phyloP scores from a whole-genome alignment of 2,888 invertebrate genomes.

The Xylota segnis region DNA sequence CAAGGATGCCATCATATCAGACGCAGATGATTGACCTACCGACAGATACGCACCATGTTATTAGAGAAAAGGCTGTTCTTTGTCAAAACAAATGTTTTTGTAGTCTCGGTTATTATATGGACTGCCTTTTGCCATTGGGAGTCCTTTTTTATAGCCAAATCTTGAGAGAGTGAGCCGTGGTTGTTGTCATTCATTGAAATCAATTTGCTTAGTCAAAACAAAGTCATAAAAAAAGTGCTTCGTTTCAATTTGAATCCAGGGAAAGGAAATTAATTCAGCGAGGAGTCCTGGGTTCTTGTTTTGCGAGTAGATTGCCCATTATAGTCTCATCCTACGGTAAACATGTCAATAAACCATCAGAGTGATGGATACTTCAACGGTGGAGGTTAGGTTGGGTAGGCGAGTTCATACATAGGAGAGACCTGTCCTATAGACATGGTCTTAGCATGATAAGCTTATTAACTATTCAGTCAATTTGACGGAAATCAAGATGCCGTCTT shows the following conservation, averaged over 20 bases:
- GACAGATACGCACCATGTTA: too few species aligned
- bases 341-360: conserved; percentile 6
- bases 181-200: conserved; percentile 3
- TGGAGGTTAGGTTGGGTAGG: too few species aligned
- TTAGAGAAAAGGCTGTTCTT: too few species aligned
- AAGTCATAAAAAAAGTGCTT: conserved; percentile 15
- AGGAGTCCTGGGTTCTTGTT: not conserved
- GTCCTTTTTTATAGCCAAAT: not conserved
- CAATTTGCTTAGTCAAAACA: conserved; percentile 19
- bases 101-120: not conserved
- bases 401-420: too few species aligned
- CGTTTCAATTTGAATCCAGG: not conserved
- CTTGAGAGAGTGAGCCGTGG: not conserved
- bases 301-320: not conserved
- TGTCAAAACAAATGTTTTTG: not conserved
- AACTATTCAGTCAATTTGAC: too few species aligned
- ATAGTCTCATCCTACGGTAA: not conserved
- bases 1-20: too few species aligned
- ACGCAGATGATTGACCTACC: too few species aligned
- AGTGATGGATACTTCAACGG: too few species aligned
- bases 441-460: too few species aligned
- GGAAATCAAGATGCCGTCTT: too few species aligned
- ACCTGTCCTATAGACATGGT: too few species aligned
- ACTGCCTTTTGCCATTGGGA: not conserved
- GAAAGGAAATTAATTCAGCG: not conserved